These are phyloP conservation scores for Mythimna lalbum DNA, from an alignment of 2,888 invertebrate genomes.

Conservation along the genomic window DNA sequence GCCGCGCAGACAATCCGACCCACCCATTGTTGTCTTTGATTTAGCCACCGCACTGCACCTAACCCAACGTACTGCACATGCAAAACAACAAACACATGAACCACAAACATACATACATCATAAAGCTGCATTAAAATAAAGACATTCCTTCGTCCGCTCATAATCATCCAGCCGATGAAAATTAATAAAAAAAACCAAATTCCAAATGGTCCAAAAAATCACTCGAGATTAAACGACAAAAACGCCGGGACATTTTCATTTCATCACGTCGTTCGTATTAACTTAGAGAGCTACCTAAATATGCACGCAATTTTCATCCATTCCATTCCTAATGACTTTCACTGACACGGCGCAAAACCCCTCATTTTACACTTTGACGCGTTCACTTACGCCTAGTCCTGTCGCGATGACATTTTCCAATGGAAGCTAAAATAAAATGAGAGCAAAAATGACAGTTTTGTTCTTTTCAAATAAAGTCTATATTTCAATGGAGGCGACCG, in stretches of 20 bases:
- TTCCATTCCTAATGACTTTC: constrained; percentile 90
- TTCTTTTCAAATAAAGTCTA: constrained; percentile 74
- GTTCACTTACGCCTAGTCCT: constrained; percentile 89
- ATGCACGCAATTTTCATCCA: constrained; percentile 90
- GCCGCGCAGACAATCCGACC: constrained; percentile 81
- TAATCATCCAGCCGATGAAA: constrained; percentile 54
- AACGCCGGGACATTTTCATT: constrained; percentile 82
- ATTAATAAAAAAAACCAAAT: constrained; percentile 65
- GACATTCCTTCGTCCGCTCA: constrained; percentile 19
- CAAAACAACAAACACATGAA: constrained; percentile 48
- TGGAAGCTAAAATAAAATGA: constrained; percentile 77
- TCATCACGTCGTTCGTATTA: constrained; percentile 86
- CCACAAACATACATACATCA: background rate
- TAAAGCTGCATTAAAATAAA: constrained; percentile 17
- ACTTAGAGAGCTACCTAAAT: constrained; percentile 86
- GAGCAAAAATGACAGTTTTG: constrained; percentile 69
- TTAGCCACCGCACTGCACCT: constrained; percentile 74
- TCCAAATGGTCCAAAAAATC: constrained; percentile 73
- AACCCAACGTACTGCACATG: constrained; percentile 49
- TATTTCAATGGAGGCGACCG: constrained; percentile 69
- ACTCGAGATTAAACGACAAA: constrained; percentile 73
- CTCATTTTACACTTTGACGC: constrained; percentile 91
- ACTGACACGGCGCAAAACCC: constrained; percentile 89
- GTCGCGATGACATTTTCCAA: constrained; percentile 88
- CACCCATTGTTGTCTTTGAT: constrained; percentile 86